Base-by-base conservation (phyloP, 2,888 invertebrate species). In the Cantharis flavilabris region DNA sequence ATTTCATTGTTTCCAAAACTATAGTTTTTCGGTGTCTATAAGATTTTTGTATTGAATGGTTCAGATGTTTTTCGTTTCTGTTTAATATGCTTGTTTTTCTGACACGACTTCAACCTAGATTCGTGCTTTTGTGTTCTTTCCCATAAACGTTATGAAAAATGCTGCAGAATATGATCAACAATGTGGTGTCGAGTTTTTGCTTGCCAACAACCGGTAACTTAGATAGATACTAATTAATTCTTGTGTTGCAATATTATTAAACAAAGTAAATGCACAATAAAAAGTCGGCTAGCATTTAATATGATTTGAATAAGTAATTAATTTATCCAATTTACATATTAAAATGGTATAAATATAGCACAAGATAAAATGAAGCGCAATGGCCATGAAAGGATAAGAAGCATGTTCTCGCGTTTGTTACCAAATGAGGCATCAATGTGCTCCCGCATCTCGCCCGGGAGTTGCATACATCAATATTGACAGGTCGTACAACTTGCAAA, bases 311-410 rank as follows among this genome's bases (percentile, higher is more conserved):
- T 82, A 82, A 81, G 81, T 82, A 82, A 85, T 84, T 85, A 84
- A 84, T 84, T 75, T 84, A 83, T 82, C 79, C 81, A 84, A 84
- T 84, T 84, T 84, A 82, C 84, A 85, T 85, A 85, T 84, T 84
- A 84, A 83, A 84, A 84, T 83, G 73, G 76, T 71, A 78, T 78
- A 78, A 78, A 84, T 82, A 84, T 84, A 84, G 83, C 83, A 84
- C 83, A 81, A 82, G 84, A 84, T 83, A 82, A 83, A 82, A 83
- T 80, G 83, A 83, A 83, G 81, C 81, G 79, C 79, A 80, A 81
- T 76, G 75, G 77, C 84, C 85, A 83, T 83, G 83, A 84, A 85
- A 85, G 85, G 85, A 83, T 80, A 85, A 83, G 81, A 83, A 81
- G 82, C 81, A 79, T 81, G 84, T 84, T 81, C 81, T 82, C 83